A percentile compares a stretch with the other conserved stretches of the same genome.
phyloP scores from a whole-genome alignment of 2,797 vertebrate genomes.

The Morus bassanus region DNA sequence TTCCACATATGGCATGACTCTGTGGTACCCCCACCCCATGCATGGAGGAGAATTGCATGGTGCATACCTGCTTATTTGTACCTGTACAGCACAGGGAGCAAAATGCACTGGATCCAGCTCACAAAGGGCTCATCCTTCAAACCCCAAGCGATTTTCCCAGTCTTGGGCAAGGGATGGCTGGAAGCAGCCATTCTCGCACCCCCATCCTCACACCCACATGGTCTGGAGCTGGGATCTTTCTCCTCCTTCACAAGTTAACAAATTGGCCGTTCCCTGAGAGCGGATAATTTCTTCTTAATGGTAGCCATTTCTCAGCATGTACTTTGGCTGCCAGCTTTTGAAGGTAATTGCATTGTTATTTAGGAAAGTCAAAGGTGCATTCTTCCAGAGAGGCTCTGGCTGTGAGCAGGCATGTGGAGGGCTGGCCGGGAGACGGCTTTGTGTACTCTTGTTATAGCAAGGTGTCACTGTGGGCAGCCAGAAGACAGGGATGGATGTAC shows the following conservation, averaged over 20 bases:
- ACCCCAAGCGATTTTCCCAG: neutral
- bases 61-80: neutral
- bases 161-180: neutral
- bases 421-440: neutral
- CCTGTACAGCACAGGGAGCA: neutral
- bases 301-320: slow-evolving; percentile 64
- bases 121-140: neutral
- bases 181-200: neutral
- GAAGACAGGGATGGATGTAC: slow-evolving; percentile 4
- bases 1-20: fast-evolving
- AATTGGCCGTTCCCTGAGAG: slow-evolving; percentile 56
- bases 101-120: neutral
- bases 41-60: neutral
- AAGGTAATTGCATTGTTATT: slow-evolving; percentile 73
- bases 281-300: slow-evolving; percentile 73
- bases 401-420: neutral
- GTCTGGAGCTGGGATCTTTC: neutral
- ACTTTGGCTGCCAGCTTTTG: slow-evolving; percentile 68
- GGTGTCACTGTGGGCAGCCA: slow-evolving; percentile 41
- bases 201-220: neutral
- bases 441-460: neutral
- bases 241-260: slow-evolving; percentile 53
- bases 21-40: fast-evolving
- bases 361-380: slow-evolving; percentile 68
- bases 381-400: slow-evolving; percentile 52